phyloP scores from a whole-genome alignment of 2,888 invertebrate species.

The Drosophila rellima region DNA sequence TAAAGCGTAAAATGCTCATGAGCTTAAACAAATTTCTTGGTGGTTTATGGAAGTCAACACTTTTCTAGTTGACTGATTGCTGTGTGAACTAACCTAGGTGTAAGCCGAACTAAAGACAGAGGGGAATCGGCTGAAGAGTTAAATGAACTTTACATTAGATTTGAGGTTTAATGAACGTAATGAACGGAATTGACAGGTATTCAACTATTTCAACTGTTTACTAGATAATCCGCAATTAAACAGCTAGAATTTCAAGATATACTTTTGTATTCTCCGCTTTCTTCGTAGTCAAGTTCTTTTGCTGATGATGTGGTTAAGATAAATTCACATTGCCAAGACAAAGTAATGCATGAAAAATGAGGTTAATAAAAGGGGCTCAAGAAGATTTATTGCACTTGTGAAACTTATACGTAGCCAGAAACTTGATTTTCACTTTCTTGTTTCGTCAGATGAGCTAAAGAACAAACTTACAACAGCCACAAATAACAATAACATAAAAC shows the following conservation, averaged over 20 bases:
- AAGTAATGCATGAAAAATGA: conserved; percentile 61
- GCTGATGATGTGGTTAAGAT: conserved; percentile 59
- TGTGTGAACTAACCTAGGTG: conserved; percentile 62
- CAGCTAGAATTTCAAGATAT: conserved; percentile 53
- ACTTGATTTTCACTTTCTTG: conserved; percentile 70
- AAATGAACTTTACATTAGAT: conserved; percentile 50
- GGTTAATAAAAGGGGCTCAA: conserved; percentile 73
- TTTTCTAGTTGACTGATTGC: conserved; percentile 70
- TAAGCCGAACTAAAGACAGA: neutral
- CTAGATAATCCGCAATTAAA: conserved; percentile 45
- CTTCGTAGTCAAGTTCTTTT: conserved; percentile 51
- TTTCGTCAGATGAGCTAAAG: conserved; percentile 29
- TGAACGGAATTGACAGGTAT: conserved; percentile 45
- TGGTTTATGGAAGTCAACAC: conserved; percentile 71
- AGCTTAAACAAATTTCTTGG: conserved; percentile 54
- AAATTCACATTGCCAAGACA: conserved; percentile 31
- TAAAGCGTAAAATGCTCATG: conserved; percentile 71
- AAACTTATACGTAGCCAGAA: conserved; percentile 55
- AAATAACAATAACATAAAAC: conserved; percentile 25
- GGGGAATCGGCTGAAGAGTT: conserved; percentile 46
- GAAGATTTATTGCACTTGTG: conserved; percentile 76
- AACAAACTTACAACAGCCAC: conserved; percentile 30
- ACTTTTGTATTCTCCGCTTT: conserved; percentile 54
- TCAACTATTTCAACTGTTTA: conserved; percentile 2
- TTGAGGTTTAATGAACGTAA: conserved; percentile 48